Conservation (phyloP, 2,113 vertebrate species). For the Scalopus aquaticus region DNA sequence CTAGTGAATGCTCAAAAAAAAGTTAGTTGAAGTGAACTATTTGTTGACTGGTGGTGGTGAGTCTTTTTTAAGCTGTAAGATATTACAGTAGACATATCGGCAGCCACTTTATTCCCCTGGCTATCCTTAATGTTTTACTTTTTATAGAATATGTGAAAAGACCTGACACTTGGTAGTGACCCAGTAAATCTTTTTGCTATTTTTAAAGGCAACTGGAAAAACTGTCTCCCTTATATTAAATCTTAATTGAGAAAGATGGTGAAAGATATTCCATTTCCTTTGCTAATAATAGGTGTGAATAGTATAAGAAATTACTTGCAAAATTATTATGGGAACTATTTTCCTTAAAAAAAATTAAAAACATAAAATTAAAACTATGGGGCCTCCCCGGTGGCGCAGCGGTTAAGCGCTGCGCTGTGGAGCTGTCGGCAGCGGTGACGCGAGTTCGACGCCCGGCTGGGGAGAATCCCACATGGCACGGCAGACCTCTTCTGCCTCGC, state of each 20-base stretch:
- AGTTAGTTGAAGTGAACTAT: background rate
- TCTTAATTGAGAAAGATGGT: conserved; percentile 28
- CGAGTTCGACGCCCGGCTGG: too few relatives aligned
- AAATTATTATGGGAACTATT: conserved; percentile 34
- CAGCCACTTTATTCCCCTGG: background rate
- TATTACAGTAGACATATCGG: background rate
- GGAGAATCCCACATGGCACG: too few relatives aligned
- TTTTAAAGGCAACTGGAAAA: conserved; percentile 65
- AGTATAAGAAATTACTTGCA: conserved; percentile 55
- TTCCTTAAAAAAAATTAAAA: conserved; percentile 22
- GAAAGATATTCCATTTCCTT: conserved; percentile 43
- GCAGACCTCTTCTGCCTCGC: too few relatives aligned
- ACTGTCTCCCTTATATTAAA: conserved; percentile 51
- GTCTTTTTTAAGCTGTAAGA: conserved; percentile 11
- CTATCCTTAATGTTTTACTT: conserved; percentile 46
- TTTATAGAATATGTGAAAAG: conserved; percentile 56
- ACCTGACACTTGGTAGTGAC: conserved; percentile 42
- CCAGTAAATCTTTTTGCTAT: conserved; percentile 57
- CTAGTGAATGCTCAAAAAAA: background rate
- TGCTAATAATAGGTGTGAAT: conserved; percentile 63
- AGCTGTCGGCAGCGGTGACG: too few relatives aligned
- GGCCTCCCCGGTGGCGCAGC: too few relatives aligned
- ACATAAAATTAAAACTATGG: conserved; percentile 32
- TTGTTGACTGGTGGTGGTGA: background rate
- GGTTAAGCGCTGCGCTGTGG: too few relatives aligned